Percentiles rank a stretch among this genome's conserved stretches.
These are phyloP conservation scores for Oscheius sp. DNA, from an alignment of 1,140 invertebrate species.

Conservation along the genomic window DNA sequence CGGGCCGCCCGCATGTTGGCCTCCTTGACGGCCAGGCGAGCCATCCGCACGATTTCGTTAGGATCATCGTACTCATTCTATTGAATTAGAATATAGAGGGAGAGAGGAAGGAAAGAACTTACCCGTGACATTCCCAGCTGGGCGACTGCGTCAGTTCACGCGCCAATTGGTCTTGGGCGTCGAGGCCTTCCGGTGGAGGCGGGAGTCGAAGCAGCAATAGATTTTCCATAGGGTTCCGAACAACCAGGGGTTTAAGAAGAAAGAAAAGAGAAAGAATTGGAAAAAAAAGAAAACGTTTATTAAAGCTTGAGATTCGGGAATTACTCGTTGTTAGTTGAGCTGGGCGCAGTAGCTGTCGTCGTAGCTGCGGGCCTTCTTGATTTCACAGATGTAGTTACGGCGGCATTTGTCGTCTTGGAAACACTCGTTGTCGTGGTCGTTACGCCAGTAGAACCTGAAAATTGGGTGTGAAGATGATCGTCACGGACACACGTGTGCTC, in stretches of 20 bases:
- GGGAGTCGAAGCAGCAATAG: no score
- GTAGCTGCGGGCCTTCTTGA: constrained; percentile 30
- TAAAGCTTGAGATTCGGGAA: no score
- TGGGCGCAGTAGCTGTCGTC: constrained; percentile 31
- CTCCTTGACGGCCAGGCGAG: constrained; percentile 52
- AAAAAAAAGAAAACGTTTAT: no score
- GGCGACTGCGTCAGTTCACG: no score
- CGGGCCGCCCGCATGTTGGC: constrained; percentile 51
- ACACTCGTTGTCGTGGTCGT: constrained; percentile 25
- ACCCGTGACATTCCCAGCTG: constrained; percentile 26
- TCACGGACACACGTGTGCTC: no score
- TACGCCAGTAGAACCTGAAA: constrained; percentile 19
- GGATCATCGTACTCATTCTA: constrained; percentile 53
- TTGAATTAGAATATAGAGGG: constrained; percentile 12
- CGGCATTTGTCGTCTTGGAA: constrained; percentile 13
- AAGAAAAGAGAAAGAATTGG: no score
- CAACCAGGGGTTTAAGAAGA: no score
- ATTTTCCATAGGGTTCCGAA: no score
- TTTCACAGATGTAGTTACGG: constrained; percentile 17
- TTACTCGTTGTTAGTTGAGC: neutral
- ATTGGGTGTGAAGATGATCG: no score
- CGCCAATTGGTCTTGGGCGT: no score
- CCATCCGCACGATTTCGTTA: constrained; percentile 50
- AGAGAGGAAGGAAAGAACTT: neutral
- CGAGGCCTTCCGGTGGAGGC: no score